Evolutionary conservation across 2,888 invertebrate genomes (phyloP).

Genomic region (Drosophila rellima): DNA sequence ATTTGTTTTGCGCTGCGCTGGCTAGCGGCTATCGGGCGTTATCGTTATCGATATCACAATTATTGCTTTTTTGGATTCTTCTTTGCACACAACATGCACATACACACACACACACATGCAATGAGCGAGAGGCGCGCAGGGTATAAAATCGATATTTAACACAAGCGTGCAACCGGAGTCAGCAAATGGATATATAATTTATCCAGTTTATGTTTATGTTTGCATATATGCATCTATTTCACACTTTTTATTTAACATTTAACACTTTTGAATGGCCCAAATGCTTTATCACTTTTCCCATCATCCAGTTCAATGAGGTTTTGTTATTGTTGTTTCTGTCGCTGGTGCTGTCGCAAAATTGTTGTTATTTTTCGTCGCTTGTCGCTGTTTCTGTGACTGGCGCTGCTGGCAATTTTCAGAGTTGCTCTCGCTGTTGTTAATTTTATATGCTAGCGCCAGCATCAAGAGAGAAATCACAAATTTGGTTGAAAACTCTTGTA

Average conservation of each 20-base stretch:
- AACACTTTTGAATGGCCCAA: slow-evolving; percentile 16
- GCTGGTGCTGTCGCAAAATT: slow-evolving; percentile 8
- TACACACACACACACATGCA: slow-evolving; percentile 9
- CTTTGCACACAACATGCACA: slow-evolving; percentile 14
- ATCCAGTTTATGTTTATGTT: slow-evolving; percentile 39
- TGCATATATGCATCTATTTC: slow-evolving; percentile 11
- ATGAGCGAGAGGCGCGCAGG: slow-evolving; percentile 47
- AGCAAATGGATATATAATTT: slow-evolving; percentile 20
- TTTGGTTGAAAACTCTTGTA: slow-evolving; percentile 5
- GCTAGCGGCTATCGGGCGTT: slow-evolving; percentile 26
- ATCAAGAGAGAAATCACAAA: slow-evolving; percentile 2
- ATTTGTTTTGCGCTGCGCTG: slow-evolving; percentile 31
- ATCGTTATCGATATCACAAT: slow-evolving; percentile 53
- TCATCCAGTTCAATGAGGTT: slow-evolving; percentile 18
- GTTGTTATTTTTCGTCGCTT: slow-evolving; percentile 12
- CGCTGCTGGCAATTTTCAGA: slow-evolving; percentile 18
- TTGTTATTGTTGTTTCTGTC: slow-evolving; percentile 25
- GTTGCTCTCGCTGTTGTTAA: slow-evolving; percentile 7
- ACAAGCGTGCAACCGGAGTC: slow-evolving; percentile 29
- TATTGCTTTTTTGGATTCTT: slow-evolving; percentile 33
- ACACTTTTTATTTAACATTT: slow-evolving; percentile 26
- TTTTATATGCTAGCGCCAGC: background rate
- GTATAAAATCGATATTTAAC: slow-evolving; percentile 57
- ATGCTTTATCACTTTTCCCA: slow-evolving; percentile 24
- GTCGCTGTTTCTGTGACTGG: slow-evolving; percentile 18